Evolutionary conservation across 2,888 invertebrate genomes (phyloP), one percentile per base, ranked within the genome.

Genomic region (Microplitis deprimator): DNA sequence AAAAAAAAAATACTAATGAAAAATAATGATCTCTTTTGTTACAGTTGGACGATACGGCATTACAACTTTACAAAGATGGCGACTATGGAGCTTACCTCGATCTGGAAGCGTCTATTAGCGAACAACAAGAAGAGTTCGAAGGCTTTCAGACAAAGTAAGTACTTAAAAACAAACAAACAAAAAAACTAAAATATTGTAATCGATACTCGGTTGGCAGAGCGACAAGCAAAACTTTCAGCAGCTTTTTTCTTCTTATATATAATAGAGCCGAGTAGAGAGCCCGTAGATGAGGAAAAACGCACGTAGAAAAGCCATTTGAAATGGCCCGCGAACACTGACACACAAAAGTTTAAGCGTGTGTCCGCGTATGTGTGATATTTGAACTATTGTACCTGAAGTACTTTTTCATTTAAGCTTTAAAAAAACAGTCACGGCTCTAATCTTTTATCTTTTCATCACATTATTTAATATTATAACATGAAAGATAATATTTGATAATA

Each of bases 41-140:
- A 41, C 93, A 99, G 99, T 92, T 98, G 91, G 98, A 98, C 90
- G 99, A 99, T 91, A 97, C 97, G 79, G 97, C 98, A 40, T 93
- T 99, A 81, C 99, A 99, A 91, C 93, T 99, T 82, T 99, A 98
- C 91, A 96, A 95, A 91, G 97, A 98, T 91, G 97, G 98, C 79
- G 99, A 99, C 91, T 98, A 97, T 91, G 98, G 98, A 73, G 95
- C 97, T 76, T 99, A 99, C 91, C 92, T 99, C 91, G 99, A 99
- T 91, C 93, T 98, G 90, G 99, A 99, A 90, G 96, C 97, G 75
- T 97, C 98, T 79, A 94, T 99, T 85, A 96, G 95, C 85, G 99
- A 99, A 90, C 99, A 99, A 90, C 95, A 96, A 82, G 99, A 99
- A 88, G 99, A 99, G 90, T 94, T 99, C 87, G 98, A 99, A 90